Conservation (phyloP, 2,888 invertebrate species). For the Fabriciana adippe region DNA sequence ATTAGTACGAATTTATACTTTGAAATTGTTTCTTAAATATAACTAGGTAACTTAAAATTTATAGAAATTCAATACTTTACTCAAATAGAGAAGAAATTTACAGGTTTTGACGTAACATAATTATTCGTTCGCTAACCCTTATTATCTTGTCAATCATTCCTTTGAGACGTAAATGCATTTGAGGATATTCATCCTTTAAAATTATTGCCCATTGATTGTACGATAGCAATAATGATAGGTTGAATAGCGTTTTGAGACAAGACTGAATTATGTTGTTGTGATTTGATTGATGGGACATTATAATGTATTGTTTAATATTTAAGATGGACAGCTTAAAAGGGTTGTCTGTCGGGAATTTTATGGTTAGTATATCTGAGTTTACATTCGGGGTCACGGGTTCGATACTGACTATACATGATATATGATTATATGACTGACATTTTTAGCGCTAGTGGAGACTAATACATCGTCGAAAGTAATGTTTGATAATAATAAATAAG, state of each 20-base stretch:
- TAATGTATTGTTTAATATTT: conserved; percentile 2
- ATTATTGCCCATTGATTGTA: conserved; percentile 13
- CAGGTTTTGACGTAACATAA: neutral
- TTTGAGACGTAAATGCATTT: conserved; percentile 8
- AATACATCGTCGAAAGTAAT: too few species aligned
- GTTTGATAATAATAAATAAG: too few species aligned
- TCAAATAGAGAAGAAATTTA: too few species aligned
- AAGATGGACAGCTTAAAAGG: conserved; percentile 1
- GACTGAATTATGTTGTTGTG: conserved; percentile 9
- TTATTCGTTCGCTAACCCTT: conserved; percentile 5
- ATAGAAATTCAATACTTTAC: too few species aligned
- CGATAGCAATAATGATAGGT: conserved; percentile 3
- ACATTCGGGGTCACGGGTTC: neutral
- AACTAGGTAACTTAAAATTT: too few species aligned
- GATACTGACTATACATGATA: too few species aligned
- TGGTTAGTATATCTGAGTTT: neutral
- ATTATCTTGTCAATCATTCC: conserved; percentile 41
- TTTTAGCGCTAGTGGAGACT: too few species aligned
- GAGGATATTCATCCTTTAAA: conserved; percentile 8
- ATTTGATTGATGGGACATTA: conserved; percentile 8
- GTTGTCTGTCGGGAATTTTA: neutral
- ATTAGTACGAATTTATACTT: too few species aligned
- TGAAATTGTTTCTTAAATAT: too few species aligned
- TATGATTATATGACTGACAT: too few species aligned
- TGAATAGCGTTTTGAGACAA: conserved; percentile 1